phyloP scores from a whole-genome alignment of 2,888 invertebrate genomes.

The Panorpa germanica region DNA sequence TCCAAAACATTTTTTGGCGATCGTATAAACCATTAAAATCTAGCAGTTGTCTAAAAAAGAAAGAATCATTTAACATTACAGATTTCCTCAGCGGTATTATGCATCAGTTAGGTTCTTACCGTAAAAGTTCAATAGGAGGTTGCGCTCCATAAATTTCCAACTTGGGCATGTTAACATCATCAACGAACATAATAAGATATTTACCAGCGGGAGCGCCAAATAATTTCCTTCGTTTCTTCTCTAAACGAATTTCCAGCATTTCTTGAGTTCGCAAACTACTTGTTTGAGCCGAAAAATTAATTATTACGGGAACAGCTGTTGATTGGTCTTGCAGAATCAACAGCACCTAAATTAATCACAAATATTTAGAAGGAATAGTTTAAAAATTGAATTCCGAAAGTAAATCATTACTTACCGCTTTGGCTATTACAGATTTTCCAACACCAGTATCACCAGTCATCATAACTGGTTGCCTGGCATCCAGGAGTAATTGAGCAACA shows the following conservation, averaged over 20 bases:
- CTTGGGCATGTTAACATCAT: slow-evolving; percentile 85
- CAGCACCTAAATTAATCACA: too few relatives aligned
- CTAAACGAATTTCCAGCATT: slow-evolving; percentile 69
- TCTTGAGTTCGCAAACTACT: slow-evolving; percentile 63
- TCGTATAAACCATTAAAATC: slow-evolving; percentile 59
- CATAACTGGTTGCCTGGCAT: slow-evolving; percentile 57
- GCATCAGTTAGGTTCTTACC: slow-evolving; percentile 26
- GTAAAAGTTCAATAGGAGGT: slow-evolving; percentile 73
- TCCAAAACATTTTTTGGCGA: slow-evolving; percentile 77
- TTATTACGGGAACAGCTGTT: slow-evolving; percentile 49
- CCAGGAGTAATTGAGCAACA: slow-evolving; percentile 41
- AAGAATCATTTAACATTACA: not conserved
- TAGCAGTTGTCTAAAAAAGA: slow-evolving; percentile 19
- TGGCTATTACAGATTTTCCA: slow-evolving; percentile 75
- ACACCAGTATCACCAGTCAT: slow-evolving; percentile 85
- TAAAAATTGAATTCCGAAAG: too few relatives aligned
- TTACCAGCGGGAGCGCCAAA: slow-evolving; percentile 72
- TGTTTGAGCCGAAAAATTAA: slow-evolving; percentile 87
- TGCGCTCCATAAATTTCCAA: slow-evolving; percentile 78
- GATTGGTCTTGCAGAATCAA: slow-evolving; percentile 44
- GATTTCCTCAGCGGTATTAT: not conserved
- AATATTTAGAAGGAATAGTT: too few relatives aligned
- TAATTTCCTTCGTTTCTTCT: slow-evolving; percentile 59
- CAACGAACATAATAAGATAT: slow-evolving; percentile 67
- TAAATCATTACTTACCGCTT: too few relatives aligned